Evolutionary conservation across 2,113 vertebrate species (phyloP), one percentile per base, ranked within the genome.

Genomic region (Oreochromis tanganicae): DNA sequence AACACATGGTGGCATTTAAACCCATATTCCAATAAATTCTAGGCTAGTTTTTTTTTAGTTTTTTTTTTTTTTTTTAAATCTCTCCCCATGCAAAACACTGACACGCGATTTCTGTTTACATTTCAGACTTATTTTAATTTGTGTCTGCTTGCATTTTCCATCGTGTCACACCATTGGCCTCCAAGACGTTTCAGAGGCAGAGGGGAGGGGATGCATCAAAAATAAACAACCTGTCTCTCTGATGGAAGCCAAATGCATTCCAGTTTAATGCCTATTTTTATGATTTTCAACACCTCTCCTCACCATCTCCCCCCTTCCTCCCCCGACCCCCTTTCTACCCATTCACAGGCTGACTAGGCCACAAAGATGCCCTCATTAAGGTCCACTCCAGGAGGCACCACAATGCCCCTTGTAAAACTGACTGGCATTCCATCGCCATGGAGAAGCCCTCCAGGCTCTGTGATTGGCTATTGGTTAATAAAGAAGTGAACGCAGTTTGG

Each of bases 401-500:
- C 93, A 96, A 95, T 94, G 89, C 87, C 87, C 80, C 88, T 66
- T 88, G 87, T 85, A 87, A 71, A 90, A 78, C 61, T 85, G 86
- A 95, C 91, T 88, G 91, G 92, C 94, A 96, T 96, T 95, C 96
- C 95, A 93, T 96, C 59, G 5, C 96, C 95, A 96, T 95, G 93
- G 96, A 95, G 94, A 96, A 85, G 85, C 82, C 80, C 86, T 89
- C 46, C 57, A 5, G 38, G 79, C 91, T 66, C 94, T 57, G 82
- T 85, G 91, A 94, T 94, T 96, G 94, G 94, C 92, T 86, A 21
- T 12, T 6, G 80, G 82, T 84, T 92, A 83, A 94, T 92, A 94
- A 95, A 93, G 93, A 92, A 90, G 24, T 71, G 82, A 94, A 78
- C 52, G 6, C 92, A 87, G 90, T 92, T 90, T 92, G 93, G 75